Base-by-base conservation (phyloP, 2,113 vertebrate genomes). In the Urocitellus parryii region DNA sequence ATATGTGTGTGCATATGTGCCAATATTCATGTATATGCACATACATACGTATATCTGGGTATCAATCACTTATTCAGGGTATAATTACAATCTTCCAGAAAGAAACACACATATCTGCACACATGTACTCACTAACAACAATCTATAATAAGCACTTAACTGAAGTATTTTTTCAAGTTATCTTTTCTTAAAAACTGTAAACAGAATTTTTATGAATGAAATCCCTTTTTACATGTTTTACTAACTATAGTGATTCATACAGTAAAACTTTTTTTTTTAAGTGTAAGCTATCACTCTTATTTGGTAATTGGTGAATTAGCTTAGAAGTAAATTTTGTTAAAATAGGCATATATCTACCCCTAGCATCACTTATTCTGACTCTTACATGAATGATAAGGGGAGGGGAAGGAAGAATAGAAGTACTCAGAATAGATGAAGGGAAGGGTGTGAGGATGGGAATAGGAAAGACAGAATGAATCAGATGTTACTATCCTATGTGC, bases 121-220 rank as follows among this genome's bases (percentile, higher is more conserved):
- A 93, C 5, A 76, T 24, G 68, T 11, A 70, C 1, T 58, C 17
- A 53, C 34, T 84, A 63, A 87, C 53, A 92, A 96, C 81, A 77
- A 95, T 84, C 68, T 74, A 91, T 24, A 77, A 17, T 73, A 73
- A 84, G 53, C 67, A 8, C 76, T 70, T 4, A 9, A 87, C 12
- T 61, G 91, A 13, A 87, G 42, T 68, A 88, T 90, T n/a, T 82
- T 61, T 89, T 84, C 42, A 89, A 82, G 39, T 67, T 48, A 83
- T 87, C 13, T 58, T 80, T 96, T 84, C 48, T 79, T 87, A 90
- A 97, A 90, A 92, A 80, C 10, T 79, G 10, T 92, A 72, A 80
- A 39, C 10, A 67, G 45, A 88, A 95, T 67, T 96, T 90, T 48
- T 88, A 8, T 48, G 95, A 56, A 48, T 83, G 42, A 96, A 85